A percentile compares a stretch with the other conserved stretches of the same genome.
phyloP scores from a whole-genome alignment of 2,888 invertebrate species.

The Leucoma salicis region DNA sequence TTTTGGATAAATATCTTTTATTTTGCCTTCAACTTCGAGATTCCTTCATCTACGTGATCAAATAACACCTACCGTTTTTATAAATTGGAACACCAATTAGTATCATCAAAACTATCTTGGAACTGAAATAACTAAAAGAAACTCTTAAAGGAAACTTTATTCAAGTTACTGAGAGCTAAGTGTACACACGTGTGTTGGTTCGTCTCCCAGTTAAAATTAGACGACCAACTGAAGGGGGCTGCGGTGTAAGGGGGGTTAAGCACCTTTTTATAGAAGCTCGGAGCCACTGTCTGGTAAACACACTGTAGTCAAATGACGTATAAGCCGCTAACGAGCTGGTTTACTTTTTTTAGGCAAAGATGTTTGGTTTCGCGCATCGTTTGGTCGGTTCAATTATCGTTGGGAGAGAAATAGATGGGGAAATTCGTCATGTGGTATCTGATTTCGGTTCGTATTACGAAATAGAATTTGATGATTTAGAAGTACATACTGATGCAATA shows the following conservation, averaged over 20 bases:
- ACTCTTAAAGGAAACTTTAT: slow-evolving; percentile 52
- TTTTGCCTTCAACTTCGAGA: neutral
- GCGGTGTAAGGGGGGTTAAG: slow-evolving; percentile 54
- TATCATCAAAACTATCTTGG: slow-evolving; percentile 21
- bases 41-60: neutral
- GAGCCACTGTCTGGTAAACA: slow-evolving; percentile 59
- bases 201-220: slow-evolving; percentile 75
- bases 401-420: slow-evolving; percentile 14
- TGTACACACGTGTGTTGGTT: slow-evolving; percentile 74
- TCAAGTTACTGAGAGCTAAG: slow-evolving; percentile 69
- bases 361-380: slow-evolving; percentile 37
- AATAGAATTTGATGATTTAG: neutral
- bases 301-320: slow-evolving; percentile 52
- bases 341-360: slow-evolving; percentile 33
- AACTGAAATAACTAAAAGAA: slow-evolving; percentile 22
- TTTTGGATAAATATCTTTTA: neutral
- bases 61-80: slow-evolving; percentile 15
- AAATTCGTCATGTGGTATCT: slow-evolving; percentile 8
- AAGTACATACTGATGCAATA: neutral
- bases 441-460: slow-evolving; percentile 2
- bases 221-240: slow-evolving; percentile 43
- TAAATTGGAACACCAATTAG: slow-evolving; percentile 26
- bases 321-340: slow-evolving; percentile 52
- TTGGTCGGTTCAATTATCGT: slow-evolving; percentile 31
- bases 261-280: slow-evolving; percentile 77